These are phyloP conservation scores for Noctua janthina DNA, from an alignment of 2,888 invertebrate species.

Conservation along the genomic window DNA sequence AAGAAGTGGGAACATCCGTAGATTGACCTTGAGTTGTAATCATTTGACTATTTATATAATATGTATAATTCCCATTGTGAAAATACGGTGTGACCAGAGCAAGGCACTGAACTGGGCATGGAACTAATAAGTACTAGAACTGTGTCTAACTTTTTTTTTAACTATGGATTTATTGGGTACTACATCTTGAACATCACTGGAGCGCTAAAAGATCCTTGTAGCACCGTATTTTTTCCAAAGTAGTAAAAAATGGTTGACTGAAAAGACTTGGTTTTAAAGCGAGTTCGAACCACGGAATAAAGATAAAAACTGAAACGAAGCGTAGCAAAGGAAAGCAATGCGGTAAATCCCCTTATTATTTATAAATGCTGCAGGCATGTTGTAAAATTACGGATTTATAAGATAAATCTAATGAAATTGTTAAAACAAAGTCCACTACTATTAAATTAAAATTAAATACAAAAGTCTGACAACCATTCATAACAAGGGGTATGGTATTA, in stretches of 20 bases:
- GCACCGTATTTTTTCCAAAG: not conserved
- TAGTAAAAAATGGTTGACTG: not conserved
- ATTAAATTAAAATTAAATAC: no score
- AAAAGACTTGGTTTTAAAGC: slow-evolving; percentile 4
- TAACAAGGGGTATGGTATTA: no score
- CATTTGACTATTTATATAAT: not conserved
- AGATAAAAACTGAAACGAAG: not conserved
- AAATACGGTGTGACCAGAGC: not conserved
- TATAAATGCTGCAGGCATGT: slow-evolving; percentile 31
- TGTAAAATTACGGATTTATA: not conserved
- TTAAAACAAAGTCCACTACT: no score
- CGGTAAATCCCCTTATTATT: slow-evolving; percentile 25
- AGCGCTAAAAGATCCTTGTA: not conserved
- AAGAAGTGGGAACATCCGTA: not conserved
- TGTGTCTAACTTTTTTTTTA: not conserved
- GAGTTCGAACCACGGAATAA: not conserved
- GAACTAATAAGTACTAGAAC: not conserved
- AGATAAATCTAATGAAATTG: not conserved
- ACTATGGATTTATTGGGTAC: not conserved
- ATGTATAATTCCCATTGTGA: not conserved
- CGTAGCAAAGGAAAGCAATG: not conserved
- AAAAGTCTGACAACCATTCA: not conserved
- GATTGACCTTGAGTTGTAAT: not conserved
- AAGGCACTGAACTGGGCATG: not conserved
- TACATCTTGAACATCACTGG: not conserved